phyloP scores from a whole-genome alignment of 2,113 vertebrate species.

The Phrynosoma blainvillii region DNA sequence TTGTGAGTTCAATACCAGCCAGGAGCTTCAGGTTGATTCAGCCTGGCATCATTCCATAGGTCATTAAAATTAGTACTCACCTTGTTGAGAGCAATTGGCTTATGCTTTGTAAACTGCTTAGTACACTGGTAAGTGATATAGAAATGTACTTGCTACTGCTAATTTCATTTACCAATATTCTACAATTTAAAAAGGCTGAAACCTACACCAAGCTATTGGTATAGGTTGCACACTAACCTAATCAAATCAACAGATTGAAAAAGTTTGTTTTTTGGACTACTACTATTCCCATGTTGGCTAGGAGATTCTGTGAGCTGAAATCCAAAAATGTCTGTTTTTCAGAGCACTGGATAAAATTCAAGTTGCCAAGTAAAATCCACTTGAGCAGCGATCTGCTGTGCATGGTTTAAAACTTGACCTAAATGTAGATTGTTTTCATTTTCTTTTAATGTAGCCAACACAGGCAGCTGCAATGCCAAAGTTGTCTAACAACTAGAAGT shows the following conservation, averaged over 20 bases:
- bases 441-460: not conserved
- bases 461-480: not conserved
- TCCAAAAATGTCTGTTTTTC: too few species aligned
- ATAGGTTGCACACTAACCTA: not conserved
- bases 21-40: too few species aligned
- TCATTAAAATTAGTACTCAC: too few species aligned
- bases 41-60: too few species aligned
- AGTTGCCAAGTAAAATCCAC: not conserved
- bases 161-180: not conserved
- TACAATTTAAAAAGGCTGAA: not conserved
- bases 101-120: too few species aligned
- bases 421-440: not conserved
- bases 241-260: not conserved
- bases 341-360: not conserved
- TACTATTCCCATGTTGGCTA: too few species aligned
- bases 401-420: conserved; percentile 1
- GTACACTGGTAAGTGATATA: too few species aligned
- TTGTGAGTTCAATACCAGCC: too few species aligned
- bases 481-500: not conserved
- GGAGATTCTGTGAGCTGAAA: too few species aligned
- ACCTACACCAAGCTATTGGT: not conserved
- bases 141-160: too few species aligned
- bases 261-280: too few species aligned
- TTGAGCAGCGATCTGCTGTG: not conserved
- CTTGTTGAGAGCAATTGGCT: too few species aligned